Conservation (phyloP, 2,113 vertebrate genomes). For the Oncorhynchus keta region DNA sequence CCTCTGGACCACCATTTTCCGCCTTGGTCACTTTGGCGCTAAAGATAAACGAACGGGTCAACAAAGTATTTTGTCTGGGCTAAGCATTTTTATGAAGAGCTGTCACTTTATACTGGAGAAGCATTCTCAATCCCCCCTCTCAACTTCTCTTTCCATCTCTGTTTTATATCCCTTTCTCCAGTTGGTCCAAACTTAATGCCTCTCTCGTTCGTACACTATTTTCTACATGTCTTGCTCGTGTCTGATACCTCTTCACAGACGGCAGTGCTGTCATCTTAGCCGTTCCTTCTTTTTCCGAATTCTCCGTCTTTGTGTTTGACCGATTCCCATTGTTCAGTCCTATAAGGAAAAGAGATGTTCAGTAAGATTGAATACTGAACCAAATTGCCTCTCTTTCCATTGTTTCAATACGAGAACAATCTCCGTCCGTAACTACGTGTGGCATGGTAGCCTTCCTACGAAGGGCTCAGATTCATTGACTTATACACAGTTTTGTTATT, state of each 20-base stretch:
- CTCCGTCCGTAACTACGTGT: too few relatives aligned
- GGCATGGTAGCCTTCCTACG: too few relatives aligned
- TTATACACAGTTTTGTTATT: too few relatives aligned
- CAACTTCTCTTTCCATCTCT: neutral
- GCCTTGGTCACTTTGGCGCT: conserved; percentile 79
- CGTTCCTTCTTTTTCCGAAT: conserved; percentile 75
- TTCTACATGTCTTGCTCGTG: neutral
- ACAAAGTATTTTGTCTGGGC: neutral
- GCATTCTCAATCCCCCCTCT: neutral
- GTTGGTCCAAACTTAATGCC: conserved; percentile 49
- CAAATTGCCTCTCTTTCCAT: too few relatives aligned
- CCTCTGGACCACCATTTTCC: conserved; percentile 71
- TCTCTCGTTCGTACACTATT: conserved; percentile 34
- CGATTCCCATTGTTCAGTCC: conserved; percentile 65
- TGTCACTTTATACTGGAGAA: neutral
- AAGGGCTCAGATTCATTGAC: too few relatives aligned
- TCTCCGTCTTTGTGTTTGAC: conserved; percentile 61
- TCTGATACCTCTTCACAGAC: conserved; percentile 76
- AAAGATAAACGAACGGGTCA: neutral
- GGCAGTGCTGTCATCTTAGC: conserved; percentile 78
- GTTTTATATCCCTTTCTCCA: neutral
- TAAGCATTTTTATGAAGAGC: neutral
- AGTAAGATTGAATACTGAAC: neutral
- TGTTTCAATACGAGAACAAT: too few relatives aligned
- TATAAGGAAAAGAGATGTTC: conserved; percentile 7